Percentiles rank a stretch among this genome's conserved stretches.
Conservation (phyloP, 2,113 vertebrate species). For the Podiceps cristatus region DNA sequence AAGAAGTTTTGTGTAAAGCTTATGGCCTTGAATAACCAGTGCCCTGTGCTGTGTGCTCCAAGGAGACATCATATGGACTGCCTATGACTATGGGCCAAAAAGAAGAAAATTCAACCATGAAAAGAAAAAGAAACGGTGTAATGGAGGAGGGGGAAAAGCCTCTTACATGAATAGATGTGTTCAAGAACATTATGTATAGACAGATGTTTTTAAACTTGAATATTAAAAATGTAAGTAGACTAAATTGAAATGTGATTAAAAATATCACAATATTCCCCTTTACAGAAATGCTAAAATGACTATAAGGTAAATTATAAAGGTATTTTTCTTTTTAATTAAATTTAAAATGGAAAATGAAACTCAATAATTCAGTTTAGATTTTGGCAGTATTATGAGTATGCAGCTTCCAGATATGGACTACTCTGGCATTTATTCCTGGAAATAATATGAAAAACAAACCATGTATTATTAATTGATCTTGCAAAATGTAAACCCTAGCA, state of each 20-base stretch:
- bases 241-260: background rate
- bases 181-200: background rate
- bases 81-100: background rate
- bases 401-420: background rate
- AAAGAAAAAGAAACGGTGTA: background rate
- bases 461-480: constrained; percentile 17
- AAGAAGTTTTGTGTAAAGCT: background rate
- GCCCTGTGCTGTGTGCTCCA: background rate
- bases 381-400: background rate
- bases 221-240: background rate
- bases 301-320: background rate
- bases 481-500: constrained; percentile 9
- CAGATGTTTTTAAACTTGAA: background rate
- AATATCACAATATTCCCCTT: background rate
- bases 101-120: background rate
- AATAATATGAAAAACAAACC: background rate
- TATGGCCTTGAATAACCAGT: background rate
- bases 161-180: background rate
- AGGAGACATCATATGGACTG: background rate
- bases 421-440: background rate
- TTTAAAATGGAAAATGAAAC: background rate
- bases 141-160: background rate
- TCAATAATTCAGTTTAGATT: background rate
- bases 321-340: background rate
- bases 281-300: background rate